Base-by-base conservation (phyloP, 2,888 invertebrate species). In the Epinotia brunnichana region DNA sequence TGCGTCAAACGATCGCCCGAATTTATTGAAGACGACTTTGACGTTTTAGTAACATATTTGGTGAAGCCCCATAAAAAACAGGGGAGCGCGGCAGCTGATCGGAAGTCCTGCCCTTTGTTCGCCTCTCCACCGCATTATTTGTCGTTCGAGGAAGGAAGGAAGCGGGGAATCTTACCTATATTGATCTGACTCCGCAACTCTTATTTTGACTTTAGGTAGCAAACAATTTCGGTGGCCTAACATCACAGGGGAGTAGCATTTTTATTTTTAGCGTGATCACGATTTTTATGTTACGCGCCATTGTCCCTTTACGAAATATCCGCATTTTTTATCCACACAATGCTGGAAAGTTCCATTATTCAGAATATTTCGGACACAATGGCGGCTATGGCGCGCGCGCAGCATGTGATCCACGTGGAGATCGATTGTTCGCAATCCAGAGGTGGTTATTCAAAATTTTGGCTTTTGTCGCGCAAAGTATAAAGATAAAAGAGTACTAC, bases 101-200 rank as follows among this genome's bases (percentile, higher is more conserved):
- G 92, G 93, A 94, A 93, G 92, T 93, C 85, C 87, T 88, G 90
- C 86, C 91, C 90, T 92, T 92, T 93, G 91, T 92, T 90, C 87
- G 76, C 82, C 83, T 83, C 84, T 83, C 82, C 84, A 88, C 90
- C 87, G 82, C 85, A 87, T 82, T 87, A 87, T 87, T 85, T 84
- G 81, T 83, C 79, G 79, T 79, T 80, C 75, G 74, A 84, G 87
- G 86, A 89, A 89, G 88, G 87, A 89, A 91, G 91, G 87, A 91
- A 89, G 85, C 82, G 77, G 79, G 76, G 61, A 72, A 72, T 72
- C 67, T 72, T 72, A 71, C 71, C 71, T 62, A 72, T 68, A 72
- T 68, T 44, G 67, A 72, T 72, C 56, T 62, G 48, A 72, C 67
- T 67, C 54, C 35, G 78, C 77, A 72, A 79, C 77, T 69, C 60